Percentiles rank a stretch among this genome's conserved stretches.
These are phyloP conservation scores for Poliocrania exsul DNA, from an alignment of 2,797 vertebrate species.

Conservation along the genomic window DNA sequence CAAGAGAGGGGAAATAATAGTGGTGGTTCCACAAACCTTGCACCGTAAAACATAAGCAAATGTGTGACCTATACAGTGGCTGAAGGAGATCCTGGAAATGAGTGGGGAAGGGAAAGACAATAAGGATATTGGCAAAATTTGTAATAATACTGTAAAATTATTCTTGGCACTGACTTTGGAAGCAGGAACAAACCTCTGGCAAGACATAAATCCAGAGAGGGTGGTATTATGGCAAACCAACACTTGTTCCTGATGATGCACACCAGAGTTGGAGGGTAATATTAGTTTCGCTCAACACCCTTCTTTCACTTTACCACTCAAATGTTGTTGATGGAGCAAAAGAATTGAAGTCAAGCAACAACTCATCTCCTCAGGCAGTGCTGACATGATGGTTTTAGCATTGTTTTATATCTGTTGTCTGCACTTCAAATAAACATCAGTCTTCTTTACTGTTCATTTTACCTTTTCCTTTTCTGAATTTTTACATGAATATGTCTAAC, in stretches of 20 bases:
- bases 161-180: background rate
- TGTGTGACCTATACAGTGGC: background rate
- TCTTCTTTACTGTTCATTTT: background rate
- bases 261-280: rapidly evolving
- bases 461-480: background rate
- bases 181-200: background rate
- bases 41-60: background rate
- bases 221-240: background rate
- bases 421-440: background rate
- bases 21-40: background rate
- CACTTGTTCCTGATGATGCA: background rate
- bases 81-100: background rate
- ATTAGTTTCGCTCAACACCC: background rate
- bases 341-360: background rate
- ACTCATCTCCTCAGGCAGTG: background rate
- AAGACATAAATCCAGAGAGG: background rate
- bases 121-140: background rate
- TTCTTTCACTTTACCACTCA: background rate
- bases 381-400: background rate
- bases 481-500: background rate
- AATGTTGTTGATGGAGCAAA: background rate
- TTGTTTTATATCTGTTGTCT: background rate
- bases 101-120: background rate
- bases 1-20: background rate
- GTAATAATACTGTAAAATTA: background rate